These are phyloP conservation scores for Andrena praecox DNA, from an alignment of 2,888 invertebrate species.

Conservation along the genomic window DNA sequence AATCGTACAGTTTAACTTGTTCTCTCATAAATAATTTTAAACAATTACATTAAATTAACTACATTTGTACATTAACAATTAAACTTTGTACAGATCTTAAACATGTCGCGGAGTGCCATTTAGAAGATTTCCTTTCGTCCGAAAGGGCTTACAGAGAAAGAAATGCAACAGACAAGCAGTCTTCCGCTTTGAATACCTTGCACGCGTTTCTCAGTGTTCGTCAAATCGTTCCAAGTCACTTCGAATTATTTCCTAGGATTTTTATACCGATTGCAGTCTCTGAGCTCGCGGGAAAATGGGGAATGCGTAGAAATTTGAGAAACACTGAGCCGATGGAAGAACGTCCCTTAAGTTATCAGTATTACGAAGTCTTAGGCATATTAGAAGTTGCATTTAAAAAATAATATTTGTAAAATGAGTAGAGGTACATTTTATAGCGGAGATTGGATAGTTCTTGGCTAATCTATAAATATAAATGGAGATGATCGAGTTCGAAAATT, in stretches of 20 bases:
- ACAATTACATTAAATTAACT: conserved; percentile 34
- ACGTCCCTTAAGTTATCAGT: conserved; percentile 1
- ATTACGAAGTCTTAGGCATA: conserved; percentile 10
- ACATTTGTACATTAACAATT: conserved; percentile 63
- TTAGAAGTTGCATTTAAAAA: conserved; percentile 12
- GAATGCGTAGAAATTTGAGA: conserved; percentile 18
- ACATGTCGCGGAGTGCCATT: conserved; percentile 23
- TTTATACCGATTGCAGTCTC: conserved; percentile 30
- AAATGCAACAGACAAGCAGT: conserved; percentile 66
- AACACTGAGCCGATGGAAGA: conserved; percentile 14
- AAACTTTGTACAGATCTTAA: conserved; percentile 53
- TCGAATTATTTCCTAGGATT: conserved; percentile 11
- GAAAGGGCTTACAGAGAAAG: conserved; percentile 43
- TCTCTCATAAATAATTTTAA: conserved; percentile 63
- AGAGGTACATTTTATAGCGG: background rate
- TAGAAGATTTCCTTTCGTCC: conserved; percentile 7
- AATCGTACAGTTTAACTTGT: conserved; percentile 11
- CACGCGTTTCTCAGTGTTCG: background rate
- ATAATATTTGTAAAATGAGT: conserved; percentile 2
- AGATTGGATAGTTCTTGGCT: conserved; percentile 5
- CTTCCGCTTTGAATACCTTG: conserved; percentile 57
- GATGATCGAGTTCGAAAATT: conserved; percentile 1
- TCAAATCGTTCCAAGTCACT: background rate
- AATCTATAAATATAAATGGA: conserved; percentile 29
- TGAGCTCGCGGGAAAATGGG: background rate